These are phyloP conservation scores for Clamator glandarius DNA, from an alignment of 2,797 vertebrate species.

Conservation along the genomic window DNA sequence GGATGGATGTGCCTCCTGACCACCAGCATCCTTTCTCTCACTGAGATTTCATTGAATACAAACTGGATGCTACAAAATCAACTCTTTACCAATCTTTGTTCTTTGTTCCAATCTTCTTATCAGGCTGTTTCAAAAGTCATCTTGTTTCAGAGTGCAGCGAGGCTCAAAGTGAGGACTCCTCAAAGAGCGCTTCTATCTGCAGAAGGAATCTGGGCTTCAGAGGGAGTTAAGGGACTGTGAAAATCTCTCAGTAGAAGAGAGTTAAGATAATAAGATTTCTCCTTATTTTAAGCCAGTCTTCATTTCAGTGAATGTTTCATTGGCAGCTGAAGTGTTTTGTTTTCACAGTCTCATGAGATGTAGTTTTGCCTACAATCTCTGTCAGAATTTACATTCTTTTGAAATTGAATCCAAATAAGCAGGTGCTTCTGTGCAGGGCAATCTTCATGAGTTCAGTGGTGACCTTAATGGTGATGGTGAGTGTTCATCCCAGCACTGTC, in stretches of 20 bases:
- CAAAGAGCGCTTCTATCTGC: neutral
- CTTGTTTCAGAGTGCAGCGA: neutral
- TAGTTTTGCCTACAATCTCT: accelerated
- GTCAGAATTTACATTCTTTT: neutral
- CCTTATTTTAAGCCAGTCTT: neutral
- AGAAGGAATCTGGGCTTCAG: neutral
- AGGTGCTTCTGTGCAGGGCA: neutral
- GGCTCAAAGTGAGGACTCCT: neutral
- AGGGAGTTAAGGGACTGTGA: neutral
- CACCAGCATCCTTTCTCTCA: neutral
- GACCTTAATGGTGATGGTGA: neutral
- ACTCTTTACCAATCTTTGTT: neutral
- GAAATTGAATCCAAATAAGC: neutral
- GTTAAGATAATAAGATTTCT: neutral
- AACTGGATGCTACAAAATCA: neutral
- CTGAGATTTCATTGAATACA: neutral
- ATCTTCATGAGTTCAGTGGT: neutral
- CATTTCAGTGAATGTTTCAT: neutral
- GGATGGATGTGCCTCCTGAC: neutral
- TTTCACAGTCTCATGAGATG: neutral
- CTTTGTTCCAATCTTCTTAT: neutral
- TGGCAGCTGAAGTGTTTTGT: neutral
- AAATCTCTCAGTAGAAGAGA: neutral
- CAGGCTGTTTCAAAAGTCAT: neutral
- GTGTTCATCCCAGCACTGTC: neutral